Base-by-base conservation (phyloP, 2,113 vertebrate species). In the Nycticryphes semicollaris region DNA sequence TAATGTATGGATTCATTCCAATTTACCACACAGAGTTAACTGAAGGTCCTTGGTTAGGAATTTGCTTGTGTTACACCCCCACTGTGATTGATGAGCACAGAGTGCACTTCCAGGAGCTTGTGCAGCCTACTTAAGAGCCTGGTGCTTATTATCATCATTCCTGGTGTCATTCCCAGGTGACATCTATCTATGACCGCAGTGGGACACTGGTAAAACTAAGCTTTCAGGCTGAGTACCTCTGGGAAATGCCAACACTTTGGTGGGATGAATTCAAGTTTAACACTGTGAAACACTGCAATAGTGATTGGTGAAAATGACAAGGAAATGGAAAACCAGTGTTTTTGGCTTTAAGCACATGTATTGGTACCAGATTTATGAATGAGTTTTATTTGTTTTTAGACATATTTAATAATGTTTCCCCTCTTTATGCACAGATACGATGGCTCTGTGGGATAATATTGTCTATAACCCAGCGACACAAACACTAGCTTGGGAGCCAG, bases 391-490 rank as follows among this genome's bases (percentile, higher is more conserved):
- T 0, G 22, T 64, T 68, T 84, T 74, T 63, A 45, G 53, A 59
- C 10, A 47, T 62, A 48, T 89, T 85, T 37, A 93, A 35, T 89
- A 75, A 95, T 25, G 8, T 59, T 95, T 94, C 60, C 16, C 10
- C 33, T 92, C 39, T 84, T 88, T 95, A 31, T 93, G 24, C 48
- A 84, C 89, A 99, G 99, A 98, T 87, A 96, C 98, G 2, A 92
- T 97, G 43, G 97, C 97, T 12, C 97, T 99, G 37, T 99, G 99
- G 99, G 97, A 96, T 78, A 98, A 97, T 54, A 97, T 99, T 50
- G 97, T 87, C 81, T 99, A 98, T 89, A 98, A 98, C 91, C 96
- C 98, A 27, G 76, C 41, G 12, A 98, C 98, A 60, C 97, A 98
- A 95, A 95, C 93, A 4, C 83, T 99, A 14, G 97, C 97, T 24